Evolutionary conservation across 2,113 vertebrate genomes (phyloP), one percentile per base, ranked within the genome.

Genomic region (Elephantulus edwardii): DNA sequence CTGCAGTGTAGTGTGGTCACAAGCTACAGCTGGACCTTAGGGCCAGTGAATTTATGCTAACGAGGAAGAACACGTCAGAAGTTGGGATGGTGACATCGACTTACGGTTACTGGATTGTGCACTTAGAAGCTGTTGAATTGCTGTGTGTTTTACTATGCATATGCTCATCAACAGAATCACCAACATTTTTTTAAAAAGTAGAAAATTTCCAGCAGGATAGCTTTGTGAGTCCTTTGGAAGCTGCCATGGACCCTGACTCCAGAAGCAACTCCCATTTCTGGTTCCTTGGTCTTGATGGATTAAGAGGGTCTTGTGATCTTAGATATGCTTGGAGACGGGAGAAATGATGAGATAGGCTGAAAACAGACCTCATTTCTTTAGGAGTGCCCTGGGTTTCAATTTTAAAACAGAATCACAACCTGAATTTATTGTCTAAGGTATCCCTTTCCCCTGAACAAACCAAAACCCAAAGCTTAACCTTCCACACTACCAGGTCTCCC

Each of bases 361-460:
- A 87, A 92, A 46, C 10, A 68, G 50, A 28, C 44, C 46, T 48
- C 28, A 76, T 30, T 74, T 14, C 88, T n/a, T 12, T 74, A 42
- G 68, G 83, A 26, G 19, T 89, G 46, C n/a, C 40, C 62, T 28
- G 46, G 90, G 26, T 88, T 89, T 44, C n/a, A 70, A 40, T 78
- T 83, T 56, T 76, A 75, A 76, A 82, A 35, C 17, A 81, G 81
- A 79, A 70, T 78, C 48, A 70, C 16, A 72, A 33, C 26, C 42
- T 87, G 75, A 75, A 74, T 81, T 94, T 76, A 46, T 38, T 54
- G 40, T n/a, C n/a, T n/a, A n/a, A n/a, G n/a, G n/a, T n/a, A n/a
- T n/a, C n/a, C n/a, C n/a, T n/a, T n/a, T n/a, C n/a, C n/a, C n/a
- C n/a, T n/a, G n/a, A n/a, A n/a, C n/a, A n/a, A n/a, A n/a, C n/a